A percentile compares a stretch with the other conserved stretches of the same genome.
phyloP scores from a whole-genome alignment of 92 coral and sea anemone species.

The Porites evermanni region DNA sequence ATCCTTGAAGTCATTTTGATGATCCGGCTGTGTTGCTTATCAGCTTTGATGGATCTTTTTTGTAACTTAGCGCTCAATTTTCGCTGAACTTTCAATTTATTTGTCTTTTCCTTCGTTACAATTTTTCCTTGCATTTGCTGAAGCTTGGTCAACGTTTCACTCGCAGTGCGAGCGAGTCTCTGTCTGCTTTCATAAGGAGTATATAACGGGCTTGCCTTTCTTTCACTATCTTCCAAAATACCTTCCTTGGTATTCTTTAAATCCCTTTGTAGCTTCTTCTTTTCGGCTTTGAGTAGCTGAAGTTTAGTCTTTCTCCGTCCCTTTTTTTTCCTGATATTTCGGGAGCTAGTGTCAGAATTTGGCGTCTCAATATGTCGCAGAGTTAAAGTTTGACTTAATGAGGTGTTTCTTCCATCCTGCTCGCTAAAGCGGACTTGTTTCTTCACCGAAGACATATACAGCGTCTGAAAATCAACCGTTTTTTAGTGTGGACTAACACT shows the following conservation, averaged over 20 bases:
- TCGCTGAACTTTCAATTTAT: constrained; percentile 61
- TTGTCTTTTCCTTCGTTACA: constrained; percentile 56
- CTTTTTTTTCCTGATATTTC: constrained; percentile 16
- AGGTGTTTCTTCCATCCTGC: not conserved
- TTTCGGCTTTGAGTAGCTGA: constrained; percentile 72
- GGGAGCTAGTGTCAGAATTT: not conserved
- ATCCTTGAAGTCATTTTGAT: constrained; percentile 77
- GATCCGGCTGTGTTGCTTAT: constrained; percentile 78
- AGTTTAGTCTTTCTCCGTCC: constrained; percentile 60
- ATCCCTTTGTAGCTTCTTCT: constrained; percentile 64
- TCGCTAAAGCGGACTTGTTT: constrained; percentile 69
- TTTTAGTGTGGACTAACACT: not conserved
- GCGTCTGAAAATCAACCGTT: not conserved
- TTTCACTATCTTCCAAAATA: constrained; percentile 72
- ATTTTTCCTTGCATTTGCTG: constrained; percentile 73
- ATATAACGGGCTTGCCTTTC: constrained; percentile 64
- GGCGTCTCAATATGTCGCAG: constrained; percentile 27
- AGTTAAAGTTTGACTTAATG: constrained; percentile 13
- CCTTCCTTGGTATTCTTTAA: constrained; percentile 62
- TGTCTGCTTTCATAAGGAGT: constrained; percentile 81
- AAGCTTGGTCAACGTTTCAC: constrained; percentile 79
- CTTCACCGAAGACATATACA: constrained; percentile 26
- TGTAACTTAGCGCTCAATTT: constrained; percentile 62
- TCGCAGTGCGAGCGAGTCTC: constrained; percentile 82
- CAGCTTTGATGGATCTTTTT: constrained; percentile 70